Evolutionary conservation across 2,888 invertebrate species (phyloP), one percentile per base, ranked within the genome.

Genomic region (Agriopis aurantiaria): DNA sequence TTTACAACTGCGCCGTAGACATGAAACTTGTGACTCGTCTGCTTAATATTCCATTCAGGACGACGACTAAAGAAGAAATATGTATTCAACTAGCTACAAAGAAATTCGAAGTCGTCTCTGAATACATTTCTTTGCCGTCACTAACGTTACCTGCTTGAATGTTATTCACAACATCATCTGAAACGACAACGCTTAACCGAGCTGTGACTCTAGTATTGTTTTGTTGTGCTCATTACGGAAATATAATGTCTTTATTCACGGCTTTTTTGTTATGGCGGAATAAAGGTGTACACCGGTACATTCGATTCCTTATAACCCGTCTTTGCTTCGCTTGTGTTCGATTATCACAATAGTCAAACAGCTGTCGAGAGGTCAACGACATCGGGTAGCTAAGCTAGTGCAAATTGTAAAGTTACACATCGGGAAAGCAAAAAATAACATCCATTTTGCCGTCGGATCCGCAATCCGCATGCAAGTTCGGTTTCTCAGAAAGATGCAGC

Each of bases 321-420:
- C 90, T 90, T 91, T 86, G 87, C 87, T 85, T 88, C 85, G 86
- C 85, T 86, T 83, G 81, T 81, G 82, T 80, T 82, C 82, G 85
- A 62, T 49, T 48, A 64, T 63, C 62, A 89, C 88, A 91, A 91
- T 92, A 91, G 89, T 83, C 84, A 87, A 92, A 91, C 93, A 94
- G 93, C 93, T 93, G 93, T 88, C 85, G 82, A 84, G 85, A 88
- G 93, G 91, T 93, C 92, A 90, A 85, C 81, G 93, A 92, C 92
- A 85, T 85, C 82, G 76, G 71, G 81, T 78, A 81, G 85, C 87
- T 90, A 89, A 81, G 85, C 87, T 90, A 89, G 90, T 91, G 93
- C 93, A 91, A 93, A 93, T 91, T 93, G 90, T 91, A 89, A 86
- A 89, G 88, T 88, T 87, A 92, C 88, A 92, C 88, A 88, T 88